Percentiles rank a stretch among this genome's conserved stretches.
These are phyloP conservation scores for Dichetophora obliterata DNA, from an alignment of 2,888 invertebrate species.

Conservation along the genomic window DNA sequence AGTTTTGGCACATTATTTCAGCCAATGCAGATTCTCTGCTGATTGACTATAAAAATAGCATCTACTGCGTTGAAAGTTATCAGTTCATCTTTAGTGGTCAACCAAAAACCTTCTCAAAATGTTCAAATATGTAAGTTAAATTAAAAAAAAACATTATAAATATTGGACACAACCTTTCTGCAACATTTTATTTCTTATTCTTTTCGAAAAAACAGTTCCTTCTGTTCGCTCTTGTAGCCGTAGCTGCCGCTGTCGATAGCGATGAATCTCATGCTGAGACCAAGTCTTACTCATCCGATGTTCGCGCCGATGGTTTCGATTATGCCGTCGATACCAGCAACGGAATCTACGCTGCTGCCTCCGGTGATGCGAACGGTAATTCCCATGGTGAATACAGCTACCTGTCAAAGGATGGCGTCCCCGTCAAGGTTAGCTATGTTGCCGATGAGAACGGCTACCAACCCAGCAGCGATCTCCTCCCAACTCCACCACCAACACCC, in stretches of 20 bases:
- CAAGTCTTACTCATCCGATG: constrained; percentile 50
- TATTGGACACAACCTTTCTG: not conserved
- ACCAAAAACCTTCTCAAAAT: constrained; percentile 43
- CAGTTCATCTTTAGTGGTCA: constrained; percentile 52
- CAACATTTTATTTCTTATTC: not conserved
- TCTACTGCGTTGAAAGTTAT: constrained; percentile 42
- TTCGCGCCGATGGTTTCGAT: constrained; percentile 59
- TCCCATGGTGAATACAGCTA: constrained; percentile 56
- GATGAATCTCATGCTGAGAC: constrained; percentile 53
- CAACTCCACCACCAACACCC: constrained; percentile 59
- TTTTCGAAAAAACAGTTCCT: not conserved
- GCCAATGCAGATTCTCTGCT: not conserved
- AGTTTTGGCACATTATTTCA: constrained; percentile 2
- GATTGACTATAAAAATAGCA: constrained; percentile 51
- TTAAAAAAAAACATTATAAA: not conserved
- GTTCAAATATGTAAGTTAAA: constrained; percentile 41
- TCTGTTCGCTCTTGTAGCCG: constrained; percentile 35
- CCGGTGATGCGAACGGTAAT: constrained; percentile 58
- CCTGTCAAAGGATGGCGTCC: constrained; percentile 59
- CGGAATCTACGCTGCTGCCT: constrained; percentile 46
- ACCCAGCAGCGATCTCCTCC: constrained; percentile 51
- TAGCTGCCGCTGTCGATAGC: constrained; percentile 6
- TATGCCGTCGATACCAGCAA: constrained; percentile 53
- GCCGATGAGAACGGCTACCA: constrained; percentile 62
- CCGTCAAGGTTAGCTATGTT: constrained; percentile 54